Base-by-base conservation (phyloP, 2,888 invertebrate species). In the Elmis aenea region DNA sequence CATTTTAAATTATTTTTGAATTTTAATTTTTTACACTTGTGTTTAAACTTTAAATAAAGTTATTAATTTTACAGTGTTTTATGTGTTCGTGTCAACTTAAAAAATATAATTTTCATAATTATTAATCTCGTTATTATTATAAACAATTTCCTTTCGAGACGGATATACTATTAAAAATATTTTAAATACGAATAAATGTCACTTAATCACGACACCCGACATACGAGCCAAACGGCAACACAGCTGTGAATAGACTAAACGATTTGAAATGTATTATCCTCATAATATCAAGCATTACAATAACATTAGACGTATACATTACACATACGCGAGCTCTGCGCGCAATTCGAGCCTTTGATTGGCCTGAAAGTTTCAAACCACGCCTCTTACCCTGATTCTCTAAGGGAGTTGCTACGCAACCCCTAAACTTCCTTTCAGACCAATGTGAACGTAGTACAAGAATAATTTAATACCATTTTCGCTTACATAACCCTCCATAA, bases 221-320 rank as follows among this genome's bases (percentile, higher is more conserved):
- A 40, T 38, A 38, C 34, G 44, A 50, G 51, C 52, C 54, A 44
- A 51, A 43, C 54, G 46, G 44, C 51, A 50, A 51, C 57, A 56
- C 51, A 54, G 63, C 59, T 60, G 63, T 61, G 58, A 61, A 65
- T 59, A 54, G 58, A 67, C 66, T 66, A 66, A 66, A 57, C 66
- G 66, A 65, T 68, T 67, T 61, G 61, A 65, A 67, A 67, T 63
- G 66, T 66, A 66, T 67, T 67, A 67, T 66, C 62, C 59, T 63
- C 61, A 67, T 68, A 68, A 68, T 67, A 66, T 66, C 64, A 55
- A 60, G 60, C 65, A 68, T 68, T 68, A 68, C 68, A 64, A 65
- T 58, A 57, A 65, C 64, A 68, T 68, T 68, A 68, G 64, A 64
- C 61, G 65, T 56, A 63, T 64, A 64, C 64, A 66, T 67, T 67